Percentiles rank a stretch among this genome's conserved stretches.
These are phyloP conservation scores for Agrypnus murinus DNA, from an alignment of 2,888 invertebrate genomes.

Conservation along the genomic window DNA sequence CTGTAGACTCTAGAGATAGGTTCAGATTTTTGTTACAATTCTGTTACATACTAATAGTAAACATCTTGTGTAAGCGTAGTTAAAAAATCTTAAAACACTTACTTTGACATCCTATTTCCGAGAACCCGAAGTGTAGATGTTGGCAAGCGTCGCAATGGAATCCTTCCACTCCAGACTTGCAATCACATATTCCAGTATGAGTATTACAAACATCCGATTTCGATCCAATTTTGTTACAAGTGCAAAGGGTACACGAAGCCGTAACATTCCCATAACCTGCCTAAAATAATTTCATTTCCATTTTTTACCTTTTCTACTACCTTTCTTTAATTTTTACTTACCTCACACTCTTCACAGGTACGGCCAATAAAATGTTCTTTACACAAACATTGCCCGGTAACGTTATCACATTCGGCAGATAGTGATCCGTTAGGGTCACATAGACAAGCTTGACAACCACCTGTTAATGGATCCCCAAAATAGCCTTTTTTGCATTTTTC, in stretches of 20 bases:
- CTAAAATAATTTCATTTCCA: constrained; percentile 68
- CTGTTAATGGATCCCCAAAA: constrained; percentile 78
- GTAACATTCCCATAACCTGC: constrained; percentile 83
- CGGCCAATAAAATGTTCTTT: constrained; percentile 81
- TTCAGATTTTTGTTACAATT: no score
- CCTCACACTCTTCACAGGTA: constrained; percentile 81
- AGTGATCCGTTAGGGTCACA: constrained; percentile 86
- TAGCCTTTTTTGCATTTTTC: constrained; percentile 80
- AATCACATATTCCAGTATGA: constrained; percentile 85
- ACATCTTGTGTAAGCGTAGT: no score
- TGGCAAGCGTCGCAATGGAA: constrained; percentile 84
- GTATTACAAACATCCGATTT: constrained; percentile 81
- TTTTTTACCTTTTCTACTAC: not conserved
- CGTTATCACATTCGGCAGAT: constrained; percentile 80
- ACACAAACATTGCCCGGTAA: constrained; percentile 85
- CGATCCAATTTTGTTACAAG: constrained; percentile 84
- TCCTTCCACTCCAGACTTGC: constrained; percentile 85
- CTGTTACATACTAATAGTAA: no score
- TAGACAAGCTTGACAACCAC: constrained; percentile 82
- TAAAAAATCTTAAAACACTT: constrained; percentile 70
- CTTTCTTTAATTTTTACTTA: constrained; percentile 61
- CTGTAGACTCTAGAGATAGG: no score
- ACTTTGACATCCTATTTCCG: constrained; percentile 80
- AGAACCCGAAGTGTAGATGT: constrained; percentile 82
- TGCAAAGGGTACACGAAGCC: constrained; percentile 86